Conservation (phyloP, 2,888 invertebrate species). For the Protodeltote pygarga region DNA sequence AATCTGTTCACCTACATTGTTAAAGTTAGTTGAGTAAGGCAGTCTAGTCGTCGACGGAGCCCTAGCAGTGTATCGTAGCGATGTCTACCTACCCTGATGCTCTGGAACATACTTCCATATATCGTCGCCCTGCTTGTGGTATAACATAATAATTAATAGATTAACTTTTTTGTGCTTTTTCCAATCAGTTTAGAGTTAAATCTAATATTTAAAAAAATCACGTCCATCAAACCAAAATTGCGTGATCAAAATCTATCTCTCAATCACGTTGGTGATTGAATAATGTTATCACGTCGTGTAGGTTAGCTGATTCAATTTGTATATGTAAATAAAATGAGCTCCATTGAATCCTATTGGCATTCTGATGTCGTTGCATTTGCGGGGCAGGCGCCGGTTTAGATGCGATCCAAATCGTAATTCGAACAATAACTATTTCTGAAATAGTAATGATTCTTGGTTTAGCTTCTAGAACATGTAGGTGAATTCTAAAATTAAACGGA, state of each 20-base stretch:
- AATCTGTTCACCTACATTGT: constrained; percentile 54
- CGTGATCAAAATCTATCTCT: constrained; percentile 18
- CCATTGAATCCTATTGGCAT: constrained; percentile 8
- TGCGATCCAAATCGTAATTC: constrained; percentile 3
- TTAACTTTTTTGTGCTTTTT: no score
- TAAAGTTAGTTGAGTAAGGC: constrained; percentile 48
- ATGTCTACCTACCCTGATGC: constrained; percentile 71
- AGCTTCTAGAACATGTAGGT: constrained; percentile 27
- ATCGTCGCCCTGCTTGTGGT: constrained; percentile 87
- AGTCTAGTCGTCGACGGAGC: constrained; percentile 22
- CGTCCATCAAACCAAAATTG: not conserved
- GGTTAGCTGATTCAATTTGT: constrained; percentile 21
- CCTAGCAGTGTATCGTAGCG: constrained; percentile 34
- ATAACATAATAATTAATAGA: constrained; percentile 28
- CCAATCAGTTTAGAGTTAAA: not conserved
- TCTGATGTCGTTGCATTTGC: constrained; percentile 13
- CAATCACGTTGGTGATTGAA: constrained; percentile 28
- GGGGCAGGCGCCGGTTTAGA: constrained; percentile 3
- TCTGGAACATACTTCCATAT: constrained; percentile 89
- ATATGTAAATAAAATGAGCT: constrained; percentile 19
- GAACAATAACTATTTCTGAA: not conserved
- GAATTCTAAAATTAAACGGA: constrained; percentile 1
- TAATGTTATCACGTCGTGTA: constrained; percentile 12
- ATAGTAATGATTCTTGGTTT: constrained; percentile 30
- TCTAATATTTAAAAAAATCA: not conserved